phyloP scores from a whole-genome alignment of 2,888 invertebrate genomes.

The Microplitis deprimator region DNA sequence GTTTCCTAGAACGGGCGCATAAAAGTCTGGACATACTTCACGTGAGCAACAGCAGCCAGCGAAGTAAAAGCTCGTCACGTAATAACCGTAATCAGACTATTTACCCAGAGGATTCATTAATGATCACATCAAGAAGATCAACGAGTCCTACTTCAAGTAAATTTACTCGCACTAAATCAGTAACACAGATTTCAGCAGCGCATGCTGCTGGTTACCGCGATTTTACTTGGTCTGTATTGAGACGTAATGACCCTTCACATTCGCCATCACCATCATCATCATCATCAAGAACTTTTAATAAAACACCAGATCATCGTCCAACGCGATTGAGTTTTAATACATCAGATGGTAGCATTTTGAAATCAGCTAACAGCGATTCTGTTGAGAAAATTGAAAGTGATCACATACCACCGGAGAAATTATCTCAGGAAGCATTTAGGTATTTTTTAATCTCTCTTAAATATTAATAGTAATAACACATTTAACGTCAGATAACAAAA shows the following conservation, averaged over 20 bases:
- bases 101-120: constrained; percentile 62
- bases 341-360: constrained; percentile 57
- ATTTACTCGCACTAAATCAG: constrained; percentile 70
- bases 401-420: constrained; percentile 76
- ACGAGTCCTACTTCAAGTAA: constrained; percentile 49
- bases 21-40: constrained; percentile 76
- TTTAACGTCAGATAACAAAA: not conserved
- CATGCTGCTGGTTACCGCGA: constrained; percentile 72
- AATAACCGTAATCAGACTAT: constrained; percentile 74
- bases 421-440: constrained; percentile 78
- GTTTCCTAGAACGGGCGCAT: constrained; percentile 79
- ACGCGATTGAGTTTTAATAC: constrained; percentile 53
- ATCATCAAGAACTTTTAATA: constrained; percentile 30
- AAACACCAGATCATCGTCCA: constrained; percentile 40
- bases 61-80: constrained; percentile 60
- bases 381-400: constrained; percentile 64
- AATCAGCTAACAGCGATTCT: constrained; percentile 65
- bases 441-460: constrained; percentile 41
- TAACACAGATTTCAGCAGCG: constrained; percentile 69
- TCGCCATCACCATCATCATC: constrained; percentile 49
- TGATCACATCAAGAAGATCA: constrained; percentile 22
- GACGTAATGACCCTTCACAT: constrained; percentile 61
- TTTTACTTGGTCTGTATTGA: constrained; percentile 75
- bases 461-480: not conserved
- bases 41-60: constrained; percentile 59